A percentile compares a stretch with the other conserved stretches of the same genome.
Evolutionary conservation across 2,113 vertebrate genomes (phyloP).

Genomic region (Pyxicephalus adspersus): DNA sequence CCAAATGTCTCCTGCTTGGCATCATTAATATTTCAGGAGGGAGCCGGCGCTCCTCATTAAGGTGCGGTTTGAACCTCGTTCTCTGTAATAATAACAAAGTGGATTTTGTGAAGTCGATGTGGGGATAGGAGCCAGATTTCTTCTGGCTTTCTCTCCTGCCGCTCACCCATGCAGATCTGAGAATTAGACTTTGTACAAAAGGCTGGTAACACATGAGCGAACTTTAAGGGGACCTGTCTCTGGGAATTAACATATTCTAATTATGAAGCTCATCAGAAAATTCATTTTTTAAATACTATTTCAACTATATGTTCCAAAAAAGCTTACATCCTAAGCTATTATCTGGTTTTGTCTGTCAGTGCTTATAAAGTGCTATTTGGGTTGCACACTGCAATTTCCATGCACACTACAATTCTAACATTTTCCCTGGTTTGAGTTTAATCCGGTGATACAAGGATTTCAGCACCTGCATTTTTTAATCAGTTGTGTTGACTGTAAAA

Average conservation of each 20-base stretch:
- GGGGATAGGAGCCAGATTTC: conserved; percentile 5
- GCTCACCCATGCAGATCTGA: conserved; percentile 13
- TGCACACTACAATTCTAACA: too few relatives aligned
- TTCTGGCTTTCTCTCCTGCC: not conserved
- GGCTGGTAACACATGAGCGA: not conserved
- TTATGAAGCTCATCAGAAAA: not conserved
- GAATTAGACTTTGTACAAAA: not conserved
- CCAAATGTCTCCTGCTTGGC: conserved; percentile 23
- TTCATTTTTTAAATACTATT: not conserved
- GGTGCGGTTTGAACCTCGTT: not conserved
- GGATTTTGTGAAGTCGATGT: conserved; percentile 6
- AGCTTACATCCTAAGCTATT: not conserved
- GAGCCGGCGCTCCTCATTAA: not conserved
- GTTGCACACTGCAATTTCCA: too few relatives aligned
- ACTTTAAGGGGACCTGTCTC: not conserved
- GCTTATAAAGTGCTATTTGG: too few relatives aligned
- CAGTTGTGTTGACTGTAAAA: too few relatives aligned
- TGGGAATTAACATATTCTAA: not conserved
- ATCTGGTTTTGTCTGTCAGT: not conserved
- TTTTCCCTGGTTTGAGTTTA: too few relatives aligned
- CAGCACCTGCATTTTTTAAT: too few relatives aligned
- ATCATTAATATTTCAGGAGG: conserved; percentile 26
- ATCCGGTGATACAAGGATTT: too few relatives aligned
- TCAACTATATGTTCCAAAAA: not conserved
- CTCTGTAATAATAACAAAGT: not conserved